phyloP scores from a whole-genome alignment of 1,140 invertebrate genomes.

The Drosophila ohnishii region DNA sequence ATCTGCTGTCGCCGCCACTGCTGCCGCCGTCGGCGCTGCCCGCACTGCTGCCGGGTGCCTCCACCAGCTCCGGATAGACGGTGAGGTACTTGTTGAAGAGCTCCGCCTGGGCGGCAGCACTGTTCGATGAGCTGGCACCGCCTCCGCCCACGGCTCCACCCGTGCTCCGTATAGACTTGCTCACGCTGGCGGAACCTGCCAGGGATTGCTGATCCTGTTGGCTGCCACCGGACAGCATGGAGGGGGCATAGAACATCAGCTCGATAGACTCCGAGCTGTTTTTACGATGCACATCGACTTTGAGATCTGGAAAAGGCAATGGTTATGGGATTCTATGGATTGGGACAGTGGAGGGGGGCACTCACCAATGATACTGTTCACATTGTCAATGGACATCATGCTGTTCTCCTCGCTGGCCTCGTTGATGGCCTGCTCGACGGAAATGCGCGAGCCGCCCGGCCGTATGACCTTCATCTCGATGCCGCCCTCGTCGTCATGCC shows the following conservation, averaged over 20 bases:
- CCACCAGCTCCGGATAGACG: slow-evolving; percentile 72
- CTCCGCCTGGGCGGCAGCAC: slow-evolving; percentile 50
- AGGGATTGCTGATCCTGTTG: slow-evolving; percentile 79
- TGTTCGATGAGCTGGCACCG: slow-evolving; percentile 24
- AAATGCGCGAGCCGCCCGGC: slow-evolving; percentile 71
- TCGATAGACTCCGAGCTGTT: slow-evolving; percentile 93
- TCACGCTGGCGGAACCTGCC: slow-evolving; percentile 73
- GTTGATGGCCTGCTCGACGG: slow-evolving; percentile 83
- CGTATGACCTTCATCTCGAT: slow-evolving; percentile 93
- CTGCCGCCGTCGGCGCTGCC: slow-evolving; percentile 38
- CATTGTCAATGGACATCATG: slow-evolving; percentile 86
- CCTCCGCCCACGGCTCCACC: slow-evolving; percentile 9
- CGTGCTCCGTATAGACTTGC: slow-evolving; percentile 68
- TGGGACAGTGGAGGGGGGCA: background rate
- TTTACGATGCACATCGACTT: slow-evolving; percentile 95
- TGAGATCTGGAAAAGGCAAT: slow-evolving; percentile 86
- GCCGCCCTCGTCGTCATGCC: slow-evolving; percentile 86
- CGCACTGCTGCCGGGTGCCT: slow-evolving; percentile 42
- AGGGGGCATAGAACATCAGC: slow-evolving; percentile 76
- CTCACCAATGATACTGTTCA: slow-evolving; percentile 88
- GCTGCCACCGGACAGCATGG: slow-evolving; percentile 69
- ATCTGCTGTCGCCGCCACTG: slow-evolving; percentile 36
- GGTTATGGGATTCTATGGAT: background rate
- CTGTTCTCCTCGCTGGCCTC: slow-evolving; percentile 85
- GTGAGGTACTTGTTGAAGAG: slow-evolving; percentile 71